Conservation (phyloP, 2,113 vertebrate species). For the Ophthalmolycus amberensis region DNA sequence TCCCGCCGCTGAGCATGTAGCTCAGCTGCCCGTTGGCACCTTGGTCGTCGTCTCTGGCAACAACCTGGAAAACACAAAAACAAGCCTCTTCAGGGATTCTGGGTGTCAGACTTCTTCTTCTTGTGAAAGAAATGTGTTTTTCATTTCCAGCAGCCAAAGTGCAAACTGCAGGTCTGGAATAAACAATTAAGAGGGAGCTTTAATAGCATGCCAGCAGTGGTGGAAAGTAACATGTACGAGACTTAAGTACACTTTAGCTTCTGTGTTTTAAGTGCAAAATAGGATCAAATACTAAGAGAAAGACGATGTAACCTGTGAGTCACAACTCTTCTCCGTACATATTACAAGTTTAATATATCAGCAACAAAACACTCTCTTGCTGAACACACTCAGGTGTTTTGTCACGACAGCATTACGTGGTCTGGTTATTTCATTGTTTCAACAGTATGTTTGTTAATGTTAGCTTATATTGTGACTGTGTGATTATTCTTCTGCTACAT, state of each 20-base stretch:
- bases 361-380: neutral
- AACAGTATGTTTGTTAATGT: too few relatives aligned
- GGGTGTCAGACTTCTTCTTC: neutral
- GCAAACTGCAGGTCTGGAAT: neutral
- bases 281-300: neutral
- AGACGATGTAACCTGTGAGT: neutral
- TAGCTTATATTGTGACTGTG: too few relatives aligned
- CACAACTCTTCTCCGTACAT: too few relatives aligned
- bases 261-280: neutral
- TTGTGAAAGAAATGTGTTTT: slow-evolving; percentile 18
- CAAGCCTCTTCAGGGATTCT: neutral
- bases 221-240: neutral
- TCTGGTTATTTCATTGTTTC: neutral
- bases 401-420: too few relatives aligned
- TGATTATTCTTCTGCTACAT: too few relatives aligned
- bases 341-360: neutral
- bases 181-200: neutral
- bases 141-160: slow-evolving; percentile 10
- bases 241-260: neutral
- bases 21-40: slow-evolving; percentile 90
- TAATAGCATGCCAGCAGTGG: neutral
- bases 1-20: slow-evolving; percentile 87
- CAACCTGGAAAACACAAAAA: slow-evolving; percentile 83
- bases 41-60: slow-evolving; percentile 95
- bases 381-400: neutral